Conservation (phyloP, 1,140 invertebrate genomes). For the Drosophila lacteicornis region DNA sequence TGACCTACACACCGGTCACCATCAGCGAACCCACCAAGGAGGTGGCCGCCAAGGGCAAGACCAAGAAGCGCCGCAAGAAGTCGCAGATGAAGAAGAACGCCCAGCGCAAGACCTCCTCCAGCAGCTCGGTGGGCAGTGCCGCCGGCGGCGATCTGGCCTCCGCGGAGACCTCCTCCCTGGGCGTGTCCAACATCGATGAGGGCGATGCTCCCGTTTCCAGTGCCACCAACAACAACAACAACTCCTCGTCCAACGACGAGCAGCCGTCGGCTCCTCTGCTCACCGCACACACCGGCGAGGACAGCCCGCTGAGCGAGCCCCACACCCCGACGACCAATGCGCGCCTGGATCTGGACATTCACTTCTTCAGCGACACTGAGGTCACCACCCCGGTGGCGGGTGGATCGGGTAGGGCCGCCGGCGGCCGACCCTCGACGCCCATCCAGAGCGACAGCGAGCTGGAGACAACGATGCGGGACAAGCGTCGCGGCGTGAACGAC, state of each 20-base stretch:
- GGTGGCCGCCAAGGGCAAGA: constrained; percentile 86
- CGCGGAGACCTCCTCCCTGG: constrained; percentile 58
- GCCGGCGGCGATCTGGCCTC: constrained; percentile 52
- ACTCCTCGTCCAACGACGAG: constrained; percentile 75
- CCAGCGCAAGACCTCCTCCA: constrained; percentile 89
- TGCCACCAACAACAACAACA: constrained; percentile 39
- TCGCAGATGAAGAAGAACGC: constrained; percentile 91
- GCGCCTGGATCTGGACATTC: constrained; percentile 88
- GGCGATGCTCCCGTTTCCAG: constrained; percentile 38
- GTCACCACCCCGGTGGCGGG: constrained; percentile 82
- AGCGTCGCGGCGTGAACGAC: constrained; percentile 84
- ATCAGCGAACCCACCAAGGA: constrained; percentile 65
- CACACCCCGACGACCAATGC: constrained; percentile 44
- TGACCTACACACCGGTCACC: constrained; percentile 62
- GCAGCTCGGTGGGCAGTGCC: constrained; percentile 75
- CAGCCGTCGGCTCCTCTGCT: constrained; percentile 61
- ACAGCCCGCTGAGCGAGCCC: constrained; percentile 60
- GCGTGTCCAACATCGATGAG: constrained; percentile 73
- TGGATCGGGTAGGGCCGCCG: constrained; percentile 57
- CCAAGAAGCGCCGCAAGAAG: constrained; percentile 92
- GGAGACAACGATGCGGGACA: constrained; percentile 90
- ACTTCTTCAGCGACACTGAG: constrained; percentile 97
- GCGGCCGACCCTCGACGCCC: constrained; percentile 91
- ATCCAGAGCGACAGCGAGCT: constrained; percentile 97
- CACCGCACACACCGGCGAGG: constrained; percentile 64